These are phyloP conservation scores for Styela clava DNA, from an alignment of 23 tunicate species.

Conservation along the genomic window DNA sequence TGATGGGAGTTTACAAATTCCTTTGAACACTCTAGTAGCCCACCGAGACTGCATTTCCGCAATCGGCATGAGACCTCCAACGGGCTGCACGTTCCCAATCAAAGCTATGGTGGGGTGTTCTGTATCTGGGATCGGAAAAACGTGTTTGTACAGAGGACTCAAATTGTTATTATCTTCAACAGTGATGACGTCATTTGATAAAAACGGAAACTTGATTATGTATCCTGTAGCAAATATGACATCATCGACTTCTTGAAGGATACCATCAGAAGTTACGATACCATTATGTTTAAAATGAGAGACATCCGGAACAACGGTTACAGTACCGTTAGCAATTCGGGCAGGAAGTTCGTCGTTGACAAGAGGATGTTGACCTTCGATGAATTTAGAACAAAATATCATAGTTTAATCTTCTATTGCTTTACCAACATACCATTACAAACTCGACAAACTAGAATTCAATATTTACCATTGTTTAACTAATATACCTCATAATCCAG, in stretches of 20 bases:
- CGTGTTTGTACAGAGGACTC: conserved; percentile 49
- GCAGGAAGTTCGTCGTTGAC: conserved; percentile 80
- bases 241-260: conserved; percentile 49
- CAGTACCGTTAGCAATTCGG: conserved; percentile 47
- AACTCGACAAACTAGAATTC: too few species aligned
- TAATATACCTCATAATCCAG: too few species aligned
- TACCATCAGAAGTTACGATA: conserved; percentile 70
- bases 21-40: conserved; percentile 69
- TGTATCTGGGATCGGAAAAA: conserved; percentile 39
- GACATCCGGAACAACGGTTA: conserved; percentile 49
- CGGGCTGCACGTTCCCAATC: conserved; percentile 71
- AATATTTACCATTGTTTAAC: too few species aligned
- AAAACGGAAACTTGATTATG: conserved; percentile 50
- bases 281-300: conserved; percentile 38
- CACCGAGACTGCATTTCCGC: conserved; percentile 85
- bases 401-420: too few species aligned
- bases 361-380: conserved; percentile 53
- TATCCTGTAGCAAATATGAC: conserved; percentile 83
- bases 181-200: conserved; percentile 20
- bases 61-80: conserved; percentile 66
- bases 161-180: conserved; percentile 19
- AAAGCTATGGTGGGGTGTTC: conserved; percentile 44
- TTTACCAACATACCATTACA: too few species aligned
- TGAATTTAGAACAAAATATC: too few species aligned
- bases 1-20: conserved; percentile 22